Percentiles rank a stretch among this genome's conserved stretches.
phyloP scores from a whole-genome alignment of 2,888 invertebrate species.

The Zeuzera pyrina region DNA sequence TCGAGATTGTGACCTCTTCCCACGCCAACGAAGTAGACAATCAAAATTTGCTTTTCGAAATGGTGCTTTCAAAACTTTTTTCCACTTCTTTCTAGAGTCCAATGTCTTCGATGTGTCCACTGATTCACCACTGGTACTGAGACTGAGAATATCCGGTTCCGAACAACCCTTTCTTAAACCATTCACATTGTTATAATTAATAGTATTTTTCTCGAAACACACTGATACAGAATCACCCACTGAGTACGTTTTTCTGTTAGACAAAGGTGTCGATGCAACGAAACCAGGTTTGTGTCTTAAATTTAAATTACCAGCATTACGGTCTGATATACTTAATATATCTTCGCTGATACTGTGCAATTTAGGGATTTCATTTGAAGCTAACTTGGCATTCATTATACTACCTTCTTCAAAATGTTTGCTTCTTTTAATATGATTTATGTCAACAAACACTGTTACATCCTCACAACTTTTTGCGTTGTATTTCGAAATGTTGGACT shows the following conservation, averaged over 20 bases:
- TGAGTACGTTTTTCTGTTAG: constrained; percentile 47
- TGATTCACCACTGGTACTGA: constrained; percentile 30
- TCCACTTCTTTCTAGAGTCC: constrained; percentile 42
- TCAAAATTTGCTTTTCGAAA: constrained; percentile 58
- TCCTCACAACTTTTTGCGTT: constrained; percentile 60
- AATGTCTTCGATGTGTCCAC: constrained; percentile 37
- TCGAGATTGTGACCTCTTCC: constrained; percentile 39
- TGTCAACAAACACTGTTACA: constrained; percentile 51
- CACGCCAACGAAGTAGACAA: constrained; percentile 57
- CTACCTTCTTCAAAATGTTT: constrained; percentile 55
- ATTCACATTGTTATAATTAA: constrained; percentile 35
- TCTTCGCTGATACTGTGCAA: constrained; percentile 48
- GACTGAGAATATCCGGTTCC: constrained; percentile 52
- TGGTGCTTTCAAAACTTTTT: constrained; percentile 49
- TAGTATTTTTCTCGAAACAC: constrained; percentile 50
- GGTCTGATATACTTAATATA: constrained; percentile 27
- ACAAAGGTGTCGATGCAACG: constrained; percentile 52
- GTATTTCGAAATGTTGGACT: constrained; percentile 44
- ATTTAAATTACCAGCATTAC: constrained; percentile 21
- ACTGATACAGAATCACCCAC: constrained; percentile 42
- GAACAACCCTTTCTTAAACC: constrained; percentile 51
- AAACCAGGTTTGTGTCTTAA: constrained; percentile 36
- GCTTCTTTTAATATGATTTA: constrained; percentile 47
- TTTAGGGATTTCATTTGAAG: constrained; percentile 24
- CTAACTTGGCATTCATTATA: constrained; percentile 45